These are phyloP conservation scores for Macrotrachela quadricornifera DNA, from an alignment of 1,140 invertebrate species.

Conservation along the genomic window DNA sequence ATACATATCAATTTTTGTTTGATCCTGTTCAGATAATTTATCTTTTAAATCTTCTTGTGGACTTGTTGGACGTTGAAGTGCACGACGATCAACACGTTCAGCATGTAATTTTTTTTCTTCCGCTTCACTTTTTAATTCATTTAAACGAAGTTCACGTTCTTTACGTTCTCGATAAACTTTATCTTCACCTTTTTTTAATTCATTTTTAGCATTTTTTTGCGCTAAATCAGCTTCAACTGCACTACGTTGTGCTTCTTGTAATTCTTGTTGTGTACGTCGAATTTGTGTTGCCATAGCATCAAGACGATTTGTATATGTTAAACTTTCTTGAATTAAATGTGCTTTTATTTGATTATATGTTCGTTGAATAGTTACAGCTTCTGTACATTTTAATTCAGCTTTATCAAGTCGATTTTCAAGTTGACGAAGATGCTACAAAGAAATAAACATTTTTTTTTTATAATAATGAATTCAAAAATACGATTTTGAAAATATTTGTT, in stretches of 20 bases:
- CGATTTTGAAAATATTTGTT: too few relatives aligned
- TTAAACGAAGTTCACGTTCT: constrained; percentile 26
- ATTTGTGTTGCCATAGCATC: constrained; percentile 12
- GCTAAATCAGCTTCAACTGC: constrained; percentile 3
- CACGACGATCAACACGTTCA: constrained; percentile 27
- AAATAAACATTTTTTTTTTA: too few relatives aligned
- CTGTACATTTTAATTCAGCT: constrained; percentile 27
- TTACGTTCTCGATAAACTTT: constrained; percentile 18
- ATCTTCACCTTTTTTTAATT: constrained; percentile 4
- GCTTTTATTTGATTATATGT: constrained; percentile 29
- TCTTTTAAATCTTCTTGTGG: constrained; percentile 17
- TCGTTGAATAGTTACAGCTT: constrained; percentile 27
- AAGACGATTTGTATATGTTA: constrained; percentile 8
- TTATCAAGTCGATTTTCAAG: constrained; percentile 31
- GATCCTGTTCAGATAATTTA: constrained; percentile 23
- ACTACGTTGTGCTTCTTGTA: background rate
- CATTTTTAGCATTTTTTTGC: constrained; percentile 5
- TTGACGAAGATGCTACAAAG: constrained; percentile 20
- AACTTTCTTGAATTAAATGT: constrained; percentile 14
- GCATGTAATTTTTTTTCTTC: constrained; percentile 30
- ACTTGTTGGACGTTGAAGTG: constrained; percentile 10
- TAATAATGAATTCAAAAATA: too few relatives aligned
- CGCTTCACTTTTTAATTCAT: constrained; percentile 29
- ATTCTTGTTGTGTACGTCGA: constrained; percentile 7
- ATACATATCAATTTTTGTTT: constrained; percentile 27